These are phyloP conservation scores for Notechis scutatus DNA, from an alignment of 2,113 vertebrate species.

Conservation along the genomic window DNA sequence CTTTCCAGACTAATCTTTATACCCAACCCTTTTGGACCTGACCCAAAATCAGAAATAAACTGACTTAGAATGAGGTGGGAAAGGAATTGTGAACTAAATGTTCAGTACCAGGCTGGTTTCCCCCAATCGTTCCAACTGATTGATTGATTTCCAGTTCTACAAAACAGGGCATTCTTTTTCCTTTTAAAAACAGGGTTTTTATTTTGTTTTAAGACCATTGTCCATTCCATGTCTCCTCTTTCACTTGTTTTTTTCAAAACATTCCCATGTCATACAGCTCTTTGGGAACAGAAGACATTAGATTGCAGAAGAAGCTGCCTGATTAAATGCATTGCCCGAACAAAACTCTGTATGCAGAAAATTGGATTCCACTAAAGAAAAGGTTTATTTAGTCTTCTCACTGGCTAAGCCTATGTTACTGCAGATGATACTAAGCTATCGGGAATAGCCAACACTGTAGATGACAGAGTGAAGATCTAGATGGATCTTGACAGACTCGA, in stretches of 20 bases:
- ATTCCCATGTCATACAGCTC: not conserved
- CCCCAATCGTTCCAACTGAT: constrained; percentile 5
- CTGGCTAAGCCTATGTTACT: not conserved
- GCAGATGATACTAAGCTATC: no score
- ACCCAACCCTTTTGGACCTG: constrained; percentile 40
- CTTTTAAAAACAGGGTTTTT: not conserved
- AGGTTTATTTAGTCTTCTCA: not conserved
- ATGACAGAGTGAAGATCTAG: no score
- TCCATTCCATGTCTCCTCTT: not conserved
- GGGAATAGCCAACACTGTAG: no score
- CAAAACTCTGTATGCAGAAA: not conserved
- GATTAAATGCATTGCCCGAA: not conserved
- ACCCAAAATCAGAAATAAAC: constrained; percentile 47
- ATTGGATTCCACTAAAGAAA: not conserved
- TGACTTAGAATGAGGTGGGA: constrained; percentile 28
- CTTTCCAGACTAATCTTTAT: constrained; percentile 55
- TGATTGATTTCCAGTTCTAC: not conserved
- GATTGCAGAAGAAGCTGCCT: not conserved
- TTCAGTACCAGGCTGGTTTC: constrained; percentile 17
- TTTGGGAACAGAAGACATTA: not conserved
- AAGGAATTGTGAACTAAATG: constrained; percentile 41
- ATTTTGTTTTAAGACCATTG: not conserved
- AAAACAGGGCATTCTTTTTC: not conserved
- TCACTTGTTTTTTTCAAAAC: not conserved
- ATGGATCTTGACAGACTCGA: no score